phyloP scores from a whole-genome alignment of 2,888 invertebrate species.

The Amphiduros pacificus region DNA sequence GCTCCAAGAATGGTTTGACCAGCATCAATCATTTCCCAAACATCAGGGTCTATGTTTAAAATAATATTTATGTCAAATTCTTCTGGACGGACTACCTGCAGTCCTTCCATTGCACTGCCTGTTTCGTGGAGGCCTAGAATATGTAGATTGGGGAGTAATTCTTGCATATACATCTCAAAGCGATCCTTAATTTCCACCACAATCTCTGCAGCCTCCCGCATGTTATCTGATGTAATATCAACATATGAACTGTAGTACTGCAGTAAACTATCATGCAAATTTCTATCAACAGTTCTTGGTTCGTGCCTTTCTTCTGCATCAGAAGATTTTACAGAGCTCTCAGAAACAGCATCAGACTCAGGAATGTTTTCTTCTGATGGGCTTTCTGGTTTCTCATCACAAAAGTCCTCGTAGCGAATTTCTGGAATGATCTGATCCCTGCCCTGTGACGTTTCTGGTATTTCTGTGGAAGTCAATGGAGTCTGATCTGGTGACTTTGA shows the following conservation, averaged over 20 bases:
- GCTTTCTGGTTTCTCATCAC: no score
- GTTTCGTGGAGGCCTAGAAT: background rate
- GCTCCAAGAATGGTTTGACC: conserved; percentile 9
- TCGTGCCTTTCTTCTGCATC: no score
- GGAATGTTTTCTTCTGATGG: no score
- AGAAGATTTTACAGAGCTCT: no score
- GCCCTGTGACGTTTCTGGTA: background rate
- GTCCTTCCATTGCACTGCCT: conserved; percentile 19
- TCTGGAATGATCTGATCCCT: no score
- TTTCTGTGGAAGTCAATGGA: background rate
- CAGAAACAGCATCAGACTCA: no score
- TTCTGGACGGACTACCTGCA: conserved; percentile 21
- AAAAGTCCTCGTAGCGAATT: no score
- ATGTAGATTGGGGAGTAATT: background rate
- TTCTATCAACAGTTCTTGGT: no score
- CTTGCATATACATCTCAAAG: background rate
- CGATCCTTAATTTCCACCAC: conserved; percentile 13
- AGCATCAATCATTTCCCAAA: conserved; percentile 9
- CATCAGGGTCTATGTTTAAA: conserved; percentile 1
- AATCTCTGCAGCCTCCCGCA: conserved; percentile 3
- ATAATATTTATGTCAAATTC: conserved; percentile 17
- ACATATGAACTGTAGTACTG: conserved; percentile 20
- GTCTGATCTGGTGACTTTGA: background rate
- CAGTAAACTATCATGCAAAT: conserved; percentile 8
- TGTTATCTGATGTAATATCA: conserved; percentile 2